Evolutionary conservation across 2,113 vertebrate genomes (phyloP), one percentile per base, ranked within the genome.

Genomic region (Aphelocoma coerulescens): DNA sequence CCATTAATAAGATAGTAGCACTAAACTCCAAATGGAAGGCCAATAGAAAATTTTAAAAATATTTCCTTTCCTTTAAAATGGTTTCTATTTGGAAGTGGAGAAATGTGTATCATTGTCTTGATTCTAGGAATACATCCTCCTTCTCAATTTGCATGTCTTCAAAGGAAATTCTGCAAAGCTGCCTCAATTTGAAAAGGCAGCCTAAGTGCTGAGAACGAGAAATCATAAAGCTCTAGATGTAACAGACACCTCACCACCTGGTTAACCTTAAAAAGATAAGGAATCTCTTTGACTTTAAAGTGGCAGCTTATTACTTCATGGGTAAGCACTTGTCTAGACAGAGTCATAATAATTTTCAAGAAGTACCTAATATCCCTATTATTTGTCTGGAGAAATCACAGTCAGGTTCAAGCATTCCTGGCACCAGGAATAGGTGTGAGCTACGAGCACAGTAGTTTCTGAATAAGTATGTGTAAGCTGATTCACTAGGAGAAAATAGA

Each of bases 281-380:
- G 39, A 94, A 90, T 85, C 51, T 58, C 27, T 94, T 82, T 63
- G 30, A 71, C 46, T 88, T 85, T 62, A 88, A 88, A 82, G 51
- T 76, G 30, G 7, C 51, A 86, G 35, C 51, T 83, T 93, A 91
- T 89, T 80, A 77, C 51, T 94, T 80, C 82, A 52, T 59, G 55
- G 35, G 43, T 91, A 93, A 94, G 71, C 19, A 62, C 85, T 94
- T 69, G 90, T 95, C 90, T 94, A 95, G 96, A 96, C 90, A 76
- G 78, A 79, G 71, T 73, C 24, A 3, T 66, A 91, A 93, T 88
- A 94, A 73, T 44, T 95, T 77, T 71, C 82, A 90, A 93, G 74
- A 88, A 93, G 32, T 91, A 75, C 66, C 81, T 94, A 82, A 95
- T 95, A 67, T 78, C 33, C 52, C 12, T 88, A 37, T 76, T 84